Evolutionary conservation across 1,140 invertebrate genomes (phyloP).

Genomic region (Solenopsis fugax): DNA sequence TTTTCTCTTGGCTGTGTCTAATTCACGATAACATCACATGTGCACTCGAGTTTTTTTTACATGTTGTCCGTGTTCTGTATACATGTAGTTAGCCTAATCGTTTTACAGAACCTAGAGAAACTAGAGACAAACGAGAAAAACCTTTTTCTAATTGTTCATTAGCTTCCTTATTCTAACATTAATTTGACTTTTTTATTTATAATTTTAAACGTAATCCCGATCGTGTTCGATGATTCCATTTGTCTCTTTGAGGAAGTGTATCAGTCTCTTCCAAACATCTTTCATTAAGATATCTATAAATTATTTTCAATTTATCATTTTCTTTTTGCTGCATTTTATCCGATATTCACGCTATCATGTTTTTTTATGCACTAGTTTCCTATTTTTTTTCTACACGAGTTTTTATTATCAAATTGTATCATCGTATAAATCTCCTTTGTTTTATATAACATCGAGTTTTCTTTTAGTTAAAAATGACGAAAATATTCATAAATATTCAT

Average conservation of each 20-base stretch:
- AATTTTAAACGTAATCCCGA: neutral
- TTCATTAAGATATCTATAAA: neutral
- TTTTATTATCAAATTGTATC: constrained; percentile 7
- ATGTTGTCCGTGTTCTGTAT: constrained; percentile 41
- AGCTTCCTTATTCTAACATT: constrained; percentile 1
- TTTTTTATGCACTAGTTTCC: neutral
- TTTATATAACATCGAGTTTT: constrained; percentile 3
- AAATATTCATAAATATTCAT: too few species aligned
- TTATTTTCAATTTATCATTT: constrained; percentile 30
- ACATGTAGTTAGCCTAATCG: constrained; percentile 17
- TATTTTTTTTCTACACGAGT: constrained; percentile 22
- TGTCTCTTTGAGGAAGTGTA: neutral
- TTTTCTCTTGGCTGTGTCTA: constrained; percentile 80
- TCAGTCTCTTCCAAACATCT: neutral
- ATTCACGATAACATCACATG: constrained; percentile 29
- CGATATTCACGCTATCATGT: neutral
- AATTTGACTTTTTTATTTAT: constrained; percentile 51
- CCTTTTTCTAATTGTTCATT: constrained; percentile 29
- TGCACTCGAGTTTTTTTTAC: constrained; percentile 31
- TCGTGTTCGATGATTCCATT: neutral
- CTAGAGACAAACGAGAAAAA: neutral
- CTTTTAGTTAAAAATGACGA: neutral
- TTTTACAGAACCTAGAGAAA: constrained; percentile 22
- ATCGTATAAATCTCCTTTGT: neutral
- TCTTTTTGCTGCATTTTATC: neutral